These are phyloP conservation scores for Ylistrum balloti DNA, from an alignment of 1,140 invertebrate species.

Conservation along the genomic window DNA sequence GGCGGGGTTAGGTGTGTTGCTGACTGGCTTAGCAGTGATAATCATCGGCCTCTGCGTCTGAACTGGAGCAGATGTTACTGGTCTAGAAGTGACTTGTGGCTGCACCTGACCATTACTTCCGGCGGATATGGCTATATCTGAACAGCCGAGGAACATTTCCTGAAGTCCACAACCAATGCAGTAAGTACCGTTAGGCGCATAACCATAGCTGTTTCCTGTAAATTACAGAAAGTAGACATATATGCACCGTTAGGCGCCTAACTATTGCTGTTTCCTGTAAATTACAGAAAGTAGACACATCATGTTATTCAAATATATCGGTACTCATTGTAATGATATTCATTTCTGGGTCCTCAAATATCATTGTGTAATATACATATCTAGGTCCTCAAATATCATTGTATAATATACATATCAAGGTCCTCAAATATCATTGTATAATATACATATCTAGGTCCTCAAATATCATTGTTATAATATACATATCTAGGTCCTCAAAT, in stretches of 20 bases:
- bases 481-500: too few relatives aligned
- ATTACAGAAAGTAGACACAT: neutral
- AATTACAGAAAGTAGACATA: neutral
- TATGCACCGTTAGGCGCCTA: neutral
- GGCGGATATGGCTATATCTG: constrained; percentile 59
- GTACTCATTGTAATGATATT: too few relatives aligned
- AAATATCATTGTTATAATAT: too few relatives aligned
- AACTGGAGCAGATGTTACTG: neutral
- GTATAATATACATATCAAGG: too few relatives aligned
- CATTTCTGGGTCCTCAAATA: too few relatives aligned
- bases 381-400: too few relatives aligned
- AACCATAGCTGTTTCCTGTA: constrained; percentile 61
- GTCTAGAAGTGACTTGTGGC: neutral
- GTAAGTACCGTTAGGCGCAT: neutral
- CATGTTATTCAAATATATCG: too few relatives aligned
- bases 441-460: too few relatives aligned
- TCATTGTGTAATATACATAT: too few relatives aligned
- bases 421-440: too few relatives aligned
- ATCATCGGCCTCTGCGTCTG: neutral
- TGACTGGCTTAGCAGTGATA: neutral
- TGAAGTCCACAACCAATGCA: constrained; percentile 59
- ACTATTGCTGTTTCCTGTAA: constrained; percentile 60
- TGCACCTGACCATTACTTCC: neutral
- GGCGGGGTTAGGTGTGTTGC: neutral
- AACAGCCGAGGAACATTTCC: constrained; percentile 68